A percentile compares a stretch with the other conserved stretches of the same genome.
Evolutionary conservation across 2,113 vertebrate genomes (phyloP).

Genomic region (Amphiprion percula): DNA sequence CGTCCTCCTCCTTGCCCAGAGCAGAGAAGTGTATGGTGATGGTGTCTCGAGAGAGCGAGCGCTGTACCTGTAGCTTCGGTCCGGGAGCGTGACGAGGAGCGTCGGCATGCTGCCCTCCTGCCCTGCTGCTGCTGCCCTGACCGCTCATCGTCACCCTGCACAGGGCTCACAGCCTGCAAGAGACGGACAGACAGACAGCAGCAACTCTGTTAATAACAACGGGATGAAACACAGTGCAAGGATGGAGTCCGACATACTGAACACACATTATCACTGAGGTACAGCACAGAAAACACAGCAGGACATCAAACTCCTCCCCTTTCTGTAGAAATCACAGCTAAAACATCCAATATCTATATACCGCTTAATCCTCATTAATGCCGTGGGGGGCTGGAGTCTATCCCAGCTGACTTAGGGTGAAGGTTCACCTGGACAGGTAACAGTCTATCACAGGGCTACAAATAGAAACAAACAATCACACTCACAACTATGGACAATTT

Average conservation of each 20-base stretch:
- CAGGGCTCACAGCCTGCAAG: conserved; percentile 87
- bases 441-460: no score
- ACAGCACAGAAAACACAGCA: no score
- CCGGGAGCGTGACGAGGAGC: conserved; percentile 85
- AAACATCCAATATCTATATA: no score
- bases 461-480: no score
- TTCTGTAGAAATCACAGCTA: no score
- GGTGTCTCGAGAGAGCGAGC: conserved; percentile 94
- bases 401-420: no score
- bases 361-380: no score
- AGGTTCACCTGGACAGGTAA: no score
- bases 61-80: conserved; percentile 97
- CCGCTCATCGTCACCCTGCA: conserved; percentile 94
- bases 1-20: conserved; percentile 96
- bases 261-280: no score
- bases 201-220: neutral
- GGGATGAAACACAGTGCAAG: neutral
- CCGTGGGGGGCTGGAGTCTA: no score
- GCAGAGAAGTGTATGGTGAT: conserved; percentile 99
- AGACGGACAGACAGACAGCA: conserved; percentile 41
- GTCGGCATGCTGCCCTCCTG: conserved; percentile 89
- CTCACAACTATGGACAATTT: no score
- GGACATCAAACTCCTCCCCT: no score
- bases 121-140: conserved; percentile 80
- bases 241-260: neutral